A percentile compares a stretch with the other conserved stretches of the same genome.
Evolutionary conservation across 1,140 invertebrate species (phyloP).

Genomic region (Macrotrachela quadricornifera): DNA sequence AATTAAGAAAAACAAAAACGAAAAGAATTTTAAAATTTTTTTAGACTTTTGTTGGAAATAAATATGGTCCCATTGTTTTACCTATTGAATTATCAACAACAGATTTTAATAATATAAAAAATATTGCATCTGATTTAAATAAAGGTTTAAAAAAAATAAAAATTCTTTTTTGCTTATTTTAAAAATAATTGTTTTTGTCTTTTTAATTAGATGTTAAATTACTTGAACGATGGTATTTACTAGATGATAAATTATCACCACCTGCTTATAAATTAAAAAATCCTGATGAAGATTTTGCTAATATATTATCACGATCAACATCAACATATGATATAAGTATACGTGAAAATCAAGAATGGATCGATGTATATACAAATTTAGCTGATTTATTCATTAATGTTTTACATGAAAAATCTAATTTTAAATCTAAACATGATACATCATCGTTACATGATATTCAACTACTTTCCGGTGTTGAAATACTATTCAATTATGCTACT

Average conservation of each 20-base stretch:
- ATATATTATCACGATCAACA: background rate
- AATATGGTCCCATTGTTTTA: conserved; percentile 24
- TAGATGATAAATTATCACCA: conserved; percentile 2
- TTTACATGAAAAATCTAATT: too few relatives aligned
- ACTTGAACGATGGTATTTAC: conserved; percentile 8
- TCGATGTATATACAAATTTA: too few relatives aligned
- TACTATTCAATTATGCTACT: too few relatives aligned
- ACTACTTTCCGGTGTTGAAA: too few relatives aligned
- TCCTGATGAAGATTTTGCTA: background rate
- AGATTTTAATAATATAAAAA: conserved; percentile 21
- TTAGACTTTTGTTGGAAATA: conserved; percentile 30
- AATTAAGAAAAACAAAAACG: background rate
- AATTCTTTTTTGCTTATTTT: too few relatives aligned
- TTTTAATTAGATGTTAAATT: conserved; percentile 10
- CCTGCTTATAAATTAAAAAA: conserved; percentile 5
- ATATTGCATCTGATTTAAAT: conserved; percentile 12
- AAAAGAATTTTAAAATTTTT: background rate
- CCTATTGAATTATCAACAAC: conserved; percentile 20
- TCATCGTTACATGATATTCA: too few relatives aligned
- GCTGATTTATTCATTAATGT: too few relatives aligned
- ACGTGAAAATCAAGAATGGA: too few relatives aligned
- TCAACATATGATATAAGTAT: too few relatives aligned
- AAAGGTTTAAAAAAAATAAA: background rate
- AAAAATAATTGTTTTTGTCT: background rate
- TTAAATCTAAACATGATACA: too few relatives aligned